A percentile compares a stretch with the other conserved stretches of the same genome.
These are phyloP conservation scores for Uria aalge DNA, from an alignment of 2,113 vertebrate species.

Conservation along the genomic window DNA sequence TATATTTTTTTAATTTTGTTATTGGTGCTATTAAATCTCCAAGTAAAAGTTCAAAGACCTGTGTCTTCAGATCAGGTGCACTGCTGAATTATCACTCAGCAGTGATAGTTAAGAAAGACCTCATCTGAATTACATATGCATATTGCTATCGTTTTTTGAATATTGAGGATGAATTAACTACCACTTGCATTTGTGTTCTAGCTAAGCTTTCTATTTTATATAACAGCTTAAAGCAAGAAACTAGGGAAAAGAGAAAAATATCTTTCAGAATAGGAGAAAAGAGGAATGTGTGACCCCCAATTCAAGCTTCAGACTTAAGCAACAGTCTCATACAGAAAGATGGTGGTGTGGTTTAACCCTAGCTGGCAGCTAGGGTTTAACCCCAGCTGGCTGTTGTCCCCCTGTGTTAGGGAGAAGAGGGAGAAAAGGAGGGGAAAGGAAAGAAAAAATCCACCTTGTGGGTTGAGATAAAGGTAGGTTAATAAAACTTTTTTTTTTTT, in stretches of 20 bases:
- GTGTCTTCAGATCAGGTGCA: not conserved
- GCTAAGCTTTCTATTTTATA: not conserved
- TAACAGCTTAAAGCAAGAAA: not conserved
- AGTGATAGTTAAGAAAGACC: not conserved
- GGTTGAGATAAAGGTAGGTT: not conserved
- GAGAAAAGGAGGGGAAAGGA: not conserved
- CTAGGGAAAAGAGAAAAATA: not conserved
- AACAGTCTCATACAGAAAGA: not conserved
- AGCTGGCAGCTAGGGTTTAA: not conserved
- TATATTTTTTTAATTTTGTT: not conserved
- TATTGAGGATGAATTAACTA: not conserved
- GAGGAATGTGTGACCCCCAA: not conserved
- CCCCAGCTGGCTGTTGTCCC: not conserved
- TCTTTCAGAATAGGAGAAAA: not conserved
- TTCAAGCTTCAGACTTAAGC: not conserved
- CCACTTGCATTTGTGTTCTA: not conserved
- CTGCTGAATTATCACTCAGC: not conserved
- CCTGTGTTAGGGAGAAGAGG: not conserved
- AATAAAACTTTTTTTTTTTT: not conserved
- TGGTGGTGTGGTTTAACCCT: not conserved
- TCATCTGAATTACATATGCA: not conserved
- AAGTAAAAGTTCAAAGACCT: not conserved
- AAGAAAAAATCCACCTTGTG: not conserved
- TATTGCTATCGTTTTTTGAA: not conserved
- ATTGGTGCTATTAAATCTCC: not conserved